Conservation (phyloP, 2,888 invertebrate species). For the Lithosia quadra region DNA sequence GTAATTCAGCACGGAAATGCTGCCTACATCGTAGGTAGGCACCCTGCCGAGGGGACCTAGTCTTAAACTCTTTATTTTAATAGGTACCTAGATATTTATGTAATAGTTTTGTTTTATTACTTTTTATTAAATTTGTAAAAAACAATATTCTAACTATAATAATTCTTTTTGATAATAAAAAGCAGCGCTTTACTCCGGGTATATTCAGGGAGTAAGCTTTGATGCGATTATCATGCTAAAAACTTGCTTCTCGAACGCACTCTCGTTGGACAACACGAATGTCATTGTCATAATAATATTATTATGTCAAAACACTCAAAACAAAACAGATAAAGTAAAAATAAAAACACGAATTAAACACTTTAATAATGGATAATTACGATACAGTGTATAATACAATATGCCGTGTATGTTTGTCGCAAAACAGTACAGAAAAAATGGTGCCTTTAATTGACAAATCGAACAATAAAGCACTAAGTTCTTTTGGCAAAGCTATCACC, state of each 20-base stretch:
- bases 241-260: background rate
- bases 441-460: conserved; percentile 66
- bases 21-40: no score
- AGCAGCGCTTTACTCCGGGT: no score
- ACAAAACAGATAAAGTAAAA: background rate
- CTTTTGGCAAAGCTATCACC: conserved; percentile 66
- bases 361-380: conserved; percentile 58
- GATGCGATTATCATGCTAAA: background rate
- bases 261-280: background rate
- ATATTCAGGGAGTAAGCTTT: background rate
- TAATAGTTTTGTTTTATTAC: no score
- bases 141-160: no score
- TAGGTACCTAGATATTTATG: no score
- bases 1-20: no score
- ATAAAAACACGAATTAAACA: background rate
- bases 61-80: no score
- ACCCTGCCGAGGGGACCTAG: no score
- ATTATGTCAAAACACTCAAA: background rate
- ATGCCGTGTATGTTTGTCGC: conserved; percentile 73
- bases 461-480: conserved; percentile 62
- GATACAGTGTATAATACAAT: conserved; percentile 65
- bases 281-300: background rate
- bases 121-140: no score
- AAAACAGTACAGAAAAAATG: conserved; percentile 60
- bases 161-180: no score